These are phyloP conservation scores for Drosophila bifasciata DNA, from an alignment of 1,140 invertebrate species.

Conservation along the genomic window DNA sequence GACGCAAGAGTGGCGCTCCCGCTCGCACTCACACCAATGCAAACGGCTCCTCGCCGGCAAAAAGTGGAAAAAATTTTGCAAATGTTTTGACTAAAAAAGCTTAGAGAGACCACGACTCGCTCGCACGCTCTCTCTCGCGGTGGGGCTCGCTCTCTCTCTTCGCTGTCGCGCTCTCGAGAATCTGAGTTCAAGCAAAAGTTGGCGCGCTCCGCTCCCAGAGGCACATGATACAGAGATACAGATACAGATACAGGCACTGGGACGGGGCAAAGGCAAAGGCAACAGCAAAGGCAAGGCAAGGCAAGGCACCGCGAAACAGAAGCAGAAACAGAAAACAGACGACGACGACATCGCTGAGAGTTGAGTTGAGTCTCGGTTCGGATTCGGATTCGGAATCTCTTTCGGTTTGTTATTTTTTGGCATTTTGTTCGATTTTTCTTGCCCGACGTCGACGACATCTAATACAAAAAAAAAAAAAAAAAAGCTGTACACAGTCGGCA, in stretches of 20 bases:
- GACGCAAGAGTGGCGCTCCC: slow-evolving; percentile 13
- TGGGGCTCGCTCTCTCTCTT: slow-evolving; percentile 10
- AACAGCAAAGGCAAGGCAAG: slow-evolving; percentile 24
- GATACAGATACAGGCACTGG: slow-evolving; percentile 1
- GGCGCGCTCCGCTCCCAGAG: slow-evolving; percentile 61
- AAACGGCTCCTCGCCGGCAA: slow-evolving; percentile 57
- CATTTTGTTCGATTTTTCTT: slow-evolving; percentile 80
- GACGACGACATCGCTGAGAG: slow-evolving; percentile 39
- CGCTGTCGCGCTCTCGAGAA: slow-evolving; percentile 15
- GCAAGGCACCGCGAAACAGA: slow-evolving; percentile 29
- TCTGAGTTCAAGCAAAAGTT: slow-evolving; percentile 62
- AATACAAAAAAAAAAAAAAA: slow-evolving; percentile 68
- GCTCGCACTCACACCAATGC: slow-evolving; percentile 24
- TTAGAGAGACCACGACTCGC: slow-evolving; percentile 55
- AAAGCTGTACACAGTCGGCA: slow-evolving; percentile 64
- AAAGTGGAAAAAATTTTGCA: slow-evolving; percentile 72
- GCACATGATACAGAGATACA: not conserved
- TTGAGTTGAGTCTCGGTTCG: slow-evolving; percentile 63
- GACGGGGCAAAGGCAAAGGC: slow-evolving; percentile 13
- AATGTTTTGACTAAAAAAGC: slow-evolving; percentile 82
- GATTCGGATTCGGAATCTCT: slow-evolving; percentile 57
- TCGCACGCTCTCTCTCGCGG: not conserved
- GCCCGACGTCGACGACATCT: slow-evolving; percentile 60
- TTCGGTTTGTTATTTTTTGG: slow-evolving; percentile 79
- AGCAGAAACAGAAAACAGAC: slow-evolving; percentile 32